phyloP scores from a whole-genome alignment of 2,888 invertebrate genomes.

The Melieria picta region DNA sequence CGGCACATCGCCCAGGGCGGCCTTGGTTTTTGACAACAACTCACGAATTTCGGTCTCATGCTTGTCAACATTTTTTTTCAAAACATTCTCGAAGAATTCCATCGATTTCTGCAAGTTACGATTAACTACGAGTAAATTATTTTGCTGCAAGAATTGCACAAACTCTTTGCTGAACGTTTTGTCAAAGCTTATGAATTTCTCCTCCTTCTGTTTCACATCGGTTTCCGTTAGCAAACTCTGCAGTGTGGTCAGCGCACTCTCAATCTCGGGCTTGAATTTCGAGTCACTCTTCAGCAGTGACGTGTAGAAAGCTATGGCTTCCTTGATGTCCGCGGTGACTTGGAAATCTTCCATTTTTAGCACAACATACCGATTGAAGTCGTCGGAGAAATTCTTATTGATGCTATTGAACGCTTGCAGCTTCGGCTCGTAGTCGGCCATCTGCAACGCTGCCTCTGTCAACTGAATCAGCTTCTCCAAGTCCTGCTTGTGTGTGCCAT shows the following conservation, averaged over 20 bases:
- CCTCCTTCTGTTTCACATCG: conserved; percentile 46
- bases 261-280: conserved; percentile 47
- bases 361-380: conserved; percentile 50
- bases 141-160: conserved; percentile 46
- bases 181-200: conserved; percentile 45
- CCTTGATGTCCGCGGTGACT: conserved; percentile 47
- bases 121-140: conserved; percentile 47
- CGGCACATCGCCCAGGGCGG: conserved; percentile 45
- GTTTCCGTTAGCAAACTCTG: conserved; percentile 44
- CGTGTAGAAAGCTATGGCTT: conserved; percentile 50
- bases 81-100: conserved; percentile 49
- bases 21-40: conserved; percentile 47
- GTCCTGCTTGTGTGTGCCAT: conserved; percentile 49
- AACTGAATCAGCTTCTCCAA: conserved; percentile 50
- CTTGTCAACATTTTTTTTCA: conserved; percentile 42
- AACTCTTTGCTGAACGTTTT: conserved; percentile 49
- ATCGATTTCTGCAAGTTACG: conserved; percentile 45
- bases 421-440: conserved; percentile 48
- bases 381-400: conserved; percentile 46
- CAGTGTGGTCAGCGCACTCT: conserved; percentile 45
- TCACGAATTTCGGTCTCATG: conserved; percentile 47
- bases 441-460: conserved; percentile 50
- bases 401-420: conserved; percentile 44
- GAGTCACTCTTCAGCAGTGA: conserved; percentile 35
- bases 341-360: conserved; percentile 47